Evolutionary conservation across 2,797 vertebrate species (phyloP).

Genomic region (Allenopithecus nigroviridis): DNA sequence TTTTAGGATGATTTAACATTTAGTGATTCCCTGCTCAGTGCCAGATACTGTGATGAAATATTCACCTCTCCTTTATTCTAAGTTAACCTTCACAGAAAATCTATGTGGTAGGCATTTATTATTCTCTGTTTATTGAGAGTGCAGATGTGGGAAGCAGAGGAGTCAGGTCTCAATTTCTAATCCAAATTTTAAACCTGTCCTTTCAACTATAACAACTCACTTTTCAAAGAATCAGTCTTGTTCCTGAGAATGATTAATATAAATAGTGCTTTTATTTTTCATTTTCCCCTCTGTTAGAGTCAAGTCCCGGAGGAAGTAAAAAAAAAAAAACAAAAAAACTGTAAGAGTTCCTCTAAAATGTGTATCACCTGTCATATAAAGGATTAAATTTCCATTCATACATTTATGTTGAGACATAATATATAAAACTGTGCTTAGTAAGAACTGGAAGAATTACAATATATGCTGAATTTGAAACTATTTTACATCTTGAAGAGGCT

Average conservation of each 20-base stretch:
- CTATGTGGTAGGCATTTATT: neutral
- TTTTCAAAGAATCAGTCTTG: conserved; percentile 3
- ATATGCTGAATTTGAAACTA: neutral
- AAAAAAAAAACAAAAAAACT: conserved; percentile 3
- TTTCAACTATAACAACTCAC: neutral
- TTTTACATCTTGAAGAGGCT: neutral
- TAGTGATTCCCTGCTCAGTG: neutral
- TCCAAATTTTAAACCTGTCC: neutral
- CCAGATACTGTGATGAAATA: neutral
- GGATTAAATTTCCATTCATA: neutral
- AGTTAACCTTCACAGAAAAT: neutral
- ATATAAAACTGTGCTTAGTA: conserved; percentile 39
- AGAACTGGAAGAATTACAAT: neutral
- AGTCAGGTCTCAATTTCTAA: neutral
- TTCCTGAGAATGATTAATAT: neutral
- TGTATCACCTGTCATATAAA: neutral
- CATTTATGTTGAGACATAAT: conserved; percentile 11
- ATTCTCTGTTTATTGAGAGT: neutral
- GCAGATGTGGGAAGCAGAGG: neutral
- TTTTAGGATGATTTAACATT: neutral
- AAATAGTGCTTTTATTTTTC: conserved; percentile 12
- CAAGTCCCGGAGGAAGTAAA: neutral
- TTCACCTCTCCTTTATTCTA: neutral
- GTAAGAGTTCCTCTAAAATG: conserved; percentile 6
- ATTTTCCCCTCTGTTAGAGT: neutral